phyloP scores from a whole-genome alignment of 2,888 invertebrate genomes.

The Exephanes ischioxanthus region DNA sequence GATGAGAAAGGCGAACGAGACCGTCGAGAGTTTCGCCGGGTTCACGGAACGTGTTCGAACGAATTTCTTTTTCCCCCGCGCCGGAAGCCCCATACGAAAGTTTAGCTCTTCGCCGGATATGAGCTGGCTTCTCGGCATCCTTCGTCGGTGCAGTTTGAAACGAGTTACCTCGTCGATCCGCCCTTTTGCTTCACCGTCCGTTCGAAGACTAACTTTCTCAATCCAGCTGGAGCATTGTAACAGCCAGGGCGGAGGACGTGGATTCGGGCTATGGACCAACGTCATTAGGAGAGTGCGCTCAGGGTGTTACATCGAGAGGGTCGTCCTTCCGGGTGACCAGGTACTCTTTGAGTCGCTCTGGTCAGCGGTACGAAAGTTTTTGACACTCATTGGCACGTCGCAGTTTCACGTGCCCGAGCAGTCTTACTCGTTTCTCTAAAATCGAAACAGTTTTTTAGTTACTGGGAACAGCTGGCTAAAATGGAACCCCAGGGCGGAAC shows the following conservation, averaged over 20 bases:
- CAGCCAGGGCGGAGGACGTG: conserved; percentile 16
- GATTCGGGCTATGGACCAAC: conserved; percentile 48
- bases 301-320: conserved; percentile 61
- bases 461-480: too few relatives aligned
- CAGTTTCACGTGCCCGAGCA: too few relatives aligned
- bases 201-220: conserved; percentile 72
- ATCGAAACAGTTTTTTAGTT: too few relatives aligned
- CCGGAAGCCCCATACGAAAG: conserved; percentile 51
- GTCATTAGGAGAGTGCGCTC: conserved; percentile 58
- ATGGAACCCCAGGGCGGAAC: too few relatives aligned
- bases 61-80: conserved; percentile 40
- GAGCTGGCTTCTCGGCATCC: conserved; percentile 49
- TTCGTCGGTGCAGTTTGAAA: conserved; percentile 58
- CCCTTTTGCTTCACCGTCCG: neutral
- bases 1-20: neutral
- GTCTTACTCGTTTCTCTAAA: too few relatives aligned
- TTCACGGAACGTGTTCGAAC: conserved; percentile 21
- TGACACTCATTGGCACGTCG: too few relatives aligned
- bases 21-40: conserved; percentile 1
- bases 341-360: neutral
- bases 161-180: conserved; percentile 54
- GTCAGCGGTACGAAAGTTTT: neutral
- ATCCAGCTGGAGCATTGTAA: conserved; percentile 60
- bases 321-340: neutral
- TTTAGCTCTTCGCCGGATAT: conserved; percentile 63